phyloP scores from a whole-genome alignment of 1,140 invertebrate genomes.

The Cydia splendana region DNA sequence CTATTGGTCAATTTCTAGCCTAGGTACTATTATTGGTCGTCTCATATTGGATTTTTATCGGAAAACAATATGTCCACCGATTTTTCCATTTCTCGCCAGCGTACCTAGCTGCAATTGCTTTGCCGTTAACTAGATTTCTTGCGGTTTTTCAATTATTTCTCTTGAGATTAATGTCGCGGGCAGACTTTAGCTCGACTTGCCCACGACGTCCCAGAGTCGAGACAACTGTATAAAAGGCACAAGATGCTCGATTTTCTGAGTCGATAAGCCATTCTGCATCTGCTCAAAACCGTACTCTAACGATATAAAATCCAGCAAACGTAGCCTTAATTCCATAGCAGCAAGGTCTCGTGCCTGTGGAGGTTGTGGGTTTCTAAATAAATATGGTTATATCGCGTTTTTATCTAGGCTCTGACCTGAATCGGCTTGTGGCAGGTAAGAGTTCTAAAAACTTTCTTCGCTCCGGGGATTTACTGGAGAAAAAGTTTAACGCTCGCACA shows the following conservation, averaged over 20 bases:
- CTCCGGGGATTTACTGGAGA: not conserved
- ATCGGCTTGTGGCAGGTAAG: conserved; percentile 1
- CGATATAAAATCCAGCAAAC: not conserved
- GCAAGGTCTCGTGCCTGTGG: not conserved
- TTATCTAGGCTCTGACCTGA: conserved; percentile 3
- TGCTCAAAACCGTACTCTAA: not conserved
- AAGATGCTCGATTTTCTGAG: not conserved
- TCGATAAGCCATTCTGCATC: not conserved
- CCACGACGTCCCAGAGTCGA: not conserved
- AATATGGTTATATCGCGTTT: not conserved
- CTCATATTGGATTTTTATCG: not conserved
- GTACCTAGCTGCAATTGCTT: not conserved
- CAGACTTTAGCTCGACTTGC: not conserved
- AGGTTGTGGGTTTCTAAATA: not conserved
- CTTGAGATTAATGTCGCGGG: not conserved
- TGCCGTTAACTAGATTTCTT: conserved; percentile 3
- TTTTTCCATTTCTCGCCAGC: not conserved
- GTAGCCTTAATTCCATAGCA: not conserved
- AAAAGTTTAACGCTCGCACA: not conserved
- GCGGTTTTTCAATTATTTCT: conserved; percentile 11
- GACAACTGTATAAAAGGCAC: not conserved
- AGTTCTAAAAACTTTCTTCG: not conserved
- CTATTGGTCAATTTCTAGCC: too few species aligned
- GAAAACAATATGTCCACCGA: not conserved
- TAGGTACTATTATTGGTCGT: not conserved